Percentiles rank a stretch among this genome's conserved stretches.
These are phyloP conservation scores for Oenanthe melanoleuca DNA, from an alignment of 2,113 vertebrate species.

Conservation along the genomic window DNA sequence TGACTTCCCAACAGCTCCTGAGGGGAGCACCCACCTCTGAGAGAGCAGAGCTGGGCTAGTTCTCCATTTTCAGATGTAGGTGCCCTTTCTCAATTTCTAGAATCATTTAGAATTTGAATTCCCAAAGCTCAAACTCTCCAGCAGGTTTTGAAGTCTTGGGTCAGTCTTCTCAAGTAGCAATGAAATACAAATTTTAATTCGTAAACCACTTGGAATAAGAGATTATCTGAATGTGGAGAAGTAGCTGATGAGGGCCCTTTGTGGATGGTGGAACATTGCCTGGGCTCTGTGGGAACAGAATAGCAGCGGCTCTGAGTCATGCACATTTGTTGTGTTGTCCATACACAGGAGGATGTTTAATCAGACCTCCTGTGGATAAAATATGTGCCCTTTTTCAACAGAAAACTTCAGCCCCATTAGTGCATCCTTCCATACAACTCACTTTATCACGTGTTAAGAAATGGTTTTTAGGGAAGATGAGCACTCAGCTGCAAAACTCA, in stretches of 20 bases:
- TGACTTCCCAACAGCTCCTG: neutral
- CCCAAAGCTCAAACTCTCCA: neutral
- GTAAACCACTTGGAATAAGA: neutral
- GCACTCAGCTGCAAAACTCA: neutral
- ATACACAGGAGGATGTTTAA: neutral
- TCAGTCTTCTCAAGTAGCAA: neutral
- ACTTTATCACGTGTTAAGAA: neutral
- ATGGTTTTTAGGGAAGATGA: neutral
- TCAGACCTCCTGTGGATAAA: constrained; percentile 3
- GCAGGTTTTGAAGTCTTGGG: neutral
- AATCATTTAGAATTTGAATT: neutral
- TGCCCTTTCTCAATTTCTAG: neutral
- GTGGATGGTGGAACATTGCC: neutral
- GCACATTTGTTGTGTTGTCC: neutral
- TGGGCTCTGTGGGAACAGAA: neutral
- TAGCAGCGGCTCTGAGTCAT: neutral
- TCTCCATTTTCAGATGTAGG: neutral
- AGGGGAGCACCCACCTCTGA: neutral
- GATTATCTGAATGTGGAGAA: neutral
- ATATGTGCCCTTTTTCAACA: neutral
- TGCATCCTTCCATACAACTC: neutral
- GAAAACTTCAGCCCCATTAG: neutral
- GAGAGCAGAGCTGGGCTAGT: neutral
- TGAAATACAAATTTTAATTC: neutral
- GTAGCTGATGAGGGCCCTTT: neutral